Percentiles rank a stretch among this genome's conserved stretches.
Conservation (phyloP, 2,888 invertebrate genomes). For the Phengaris alcon region DNA sequence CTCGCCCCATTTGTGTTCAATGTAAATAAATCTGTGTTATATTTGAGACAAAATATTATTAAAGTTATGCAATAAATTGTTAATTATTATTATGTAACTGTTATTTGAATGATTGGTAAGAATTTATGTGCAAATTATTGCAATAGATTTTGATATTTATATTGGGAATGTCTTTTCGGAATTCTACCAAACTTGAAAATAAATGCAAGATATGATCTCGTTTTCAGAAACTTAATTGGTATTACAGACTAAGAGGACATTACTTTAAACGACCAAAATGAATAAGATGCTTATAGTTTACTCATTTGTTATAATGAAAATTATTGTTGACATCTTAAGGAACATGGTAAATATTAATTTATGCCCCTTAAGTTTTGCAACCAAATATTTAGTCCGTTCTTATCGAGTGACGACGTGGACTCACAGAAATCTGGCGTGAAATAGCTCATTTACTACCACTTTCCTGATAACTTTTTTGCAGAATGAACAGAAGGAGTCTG, state of each 20-base stretch:
- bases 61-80: not conserved
- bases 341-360: not conserved
- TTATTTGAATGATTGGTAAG: too few species aligned
- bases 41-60: not conserved
- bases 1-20: not conserved
- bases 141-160: too few species aligned
- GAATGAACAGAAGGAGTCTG: slow-evolving; percentile 16
- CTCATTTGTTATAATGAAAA: slow-evolving; percentile 23
- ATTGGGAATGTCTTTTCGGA: too few species aligned
- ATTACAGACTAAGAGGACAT: not conserved
- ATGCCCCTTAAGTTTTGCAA: too few species aligned
- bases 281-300: slow-evolving; percentile 25
- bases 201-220: too few species aligned
- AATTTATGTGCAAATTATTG: too few species aligned
- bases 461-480: not conserved
- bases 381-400: too few species aligned
- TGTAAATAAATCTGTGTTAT: not conserved
- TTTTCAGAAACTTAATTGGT: too few species aligned
- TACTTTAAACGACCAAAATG: not conserved
- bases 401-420: too few species aligned
- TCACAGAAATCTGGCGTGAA: too few species aligned
- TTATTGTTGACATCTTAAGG: slow-evolving; percentile 25
- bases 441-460: too few species aligned
- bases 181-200: too few species aligned
- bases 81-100: not conserved